A percentile compares a stretch with the other conserved stretches of the same genome.
These are phyloP conservation scores for Nanorana parkeri DNA, from an alignment of 2,113 vertebrate genomes.

Conservation along the genomic window DNA sequence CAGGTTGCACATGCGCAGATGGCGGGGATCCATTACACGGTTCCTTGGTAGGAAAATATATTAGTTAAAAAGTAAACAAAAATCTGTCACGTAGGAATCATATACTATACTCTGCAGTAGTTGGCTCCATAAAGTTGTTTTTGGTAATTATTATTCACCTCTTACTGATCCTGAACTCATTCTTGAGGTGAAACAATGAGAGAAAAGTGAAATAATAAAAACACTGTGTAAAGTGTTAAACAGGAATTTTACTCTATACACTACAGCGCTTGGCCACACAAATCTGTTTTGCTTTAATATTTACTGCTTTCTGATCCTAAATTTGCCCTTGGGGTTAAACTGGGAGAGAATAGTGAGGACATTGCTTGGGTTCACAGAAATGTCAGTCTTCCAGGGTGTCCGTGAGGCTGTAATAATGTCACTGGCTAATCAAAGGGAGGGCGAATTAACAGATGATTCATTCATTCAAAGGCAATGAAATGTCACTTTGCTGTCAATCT, in stretches of 20 bases:
- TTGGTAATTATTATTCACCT: too few species aligned
- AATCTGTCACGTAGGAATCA: too few species aligned
- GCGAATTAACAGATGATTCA: constrained; percentile 31
- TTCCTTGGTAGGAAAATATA: too few species aligned
- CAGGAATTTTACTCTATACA: neutral
- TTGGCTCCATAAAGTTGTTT: too few species aligned
- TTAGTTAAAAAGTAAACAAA: too few species aligned
- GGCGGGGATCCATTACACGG: too few species aligned
- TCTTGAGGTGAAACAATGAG: too few species aligned
- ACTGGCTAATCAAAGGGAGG: constrained; percentile 42
- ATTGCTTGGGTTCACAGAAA: constrained; percentile 22
- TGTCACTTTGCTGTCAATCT: constrained; percentile 46
- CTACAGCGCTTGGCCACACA: neutral
- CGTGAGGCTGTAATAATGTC: constrained; percentile 38
- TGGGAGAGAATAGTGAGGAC: constrained; percentile 1
- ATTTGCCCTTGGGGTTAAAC: constrained; percentile 16
- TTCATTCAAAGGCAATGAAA: constrained; percentile 14
- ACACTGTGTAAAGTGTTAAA: neutral
- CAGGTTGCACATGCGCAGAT: too few species aligned
- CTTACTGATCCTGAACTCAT: too few species aligned
- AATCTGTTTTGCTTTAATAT: neutral
- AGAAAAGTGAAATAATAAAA: too few species aligned
- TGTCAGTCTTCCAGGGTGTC: constrained; percentile 21
- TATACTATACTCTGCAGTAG: too few species aligned
- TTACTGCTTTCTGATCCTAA: constrained; percentile 10